A percentile compares a stretch with the other conserved stretches of the same genome.
phyloP scores from a whole-genome alignment of 2,113 vertebrate species.

The Telmatochromis sp. region DNA sequence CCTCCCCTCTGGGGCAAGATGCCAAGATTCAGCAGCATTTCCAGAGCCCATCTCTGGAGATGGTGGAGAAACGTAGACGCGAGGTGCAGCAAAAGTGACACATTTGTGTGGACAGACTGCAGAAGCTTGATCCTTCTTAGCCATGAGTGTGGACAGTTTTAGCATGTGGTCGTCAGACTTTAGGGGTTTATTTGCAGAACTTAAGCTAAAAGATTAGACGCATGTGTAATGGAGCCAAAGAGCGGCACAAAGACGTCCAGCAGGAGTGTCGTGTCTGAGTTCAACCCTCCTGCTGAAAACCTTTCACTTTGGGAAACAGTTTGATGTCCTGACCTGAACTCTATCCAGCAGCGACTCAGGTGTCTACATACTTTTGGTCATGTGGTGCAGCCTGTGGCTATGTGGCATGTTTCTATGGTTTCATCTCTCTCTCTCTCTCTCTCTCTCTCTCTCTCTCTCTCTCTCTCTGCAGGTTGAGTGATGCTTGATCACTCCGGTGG shows the following conservation, averaged over 20 bases:
- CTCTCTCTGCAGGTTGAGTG: not conserved
- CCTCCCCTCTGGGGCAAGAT: not conserved
- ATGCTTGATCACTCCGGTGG: not conserved
- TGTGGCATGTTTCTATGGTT: constrained; percentile 16
- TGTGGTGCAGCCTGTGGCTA: not conserved
- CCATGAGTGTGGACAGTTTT: not conserved
- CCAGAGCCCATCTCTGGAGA: not conserved
- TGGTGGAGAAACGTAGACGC: not conserved
- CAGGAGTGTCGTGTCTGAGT: not conserved
- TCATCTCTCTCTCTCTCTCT: not conserved
- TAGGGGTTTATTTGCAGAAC: not conserved
- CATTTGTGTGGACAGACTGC: not conserved
- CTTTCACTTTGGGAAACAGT: not conserved
- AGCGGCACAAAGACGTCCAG: not conserved
- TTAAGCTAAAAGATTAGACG: not conserved
- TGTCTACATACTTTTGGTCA: not conserved
- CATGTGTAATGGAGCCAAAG: not conserved
- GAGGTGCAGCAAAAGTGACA: not conserved
- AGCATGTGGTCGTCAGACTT: not conserved
- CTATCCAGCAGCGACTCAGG: not conserved
- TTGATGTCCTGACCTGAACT: not conserved
- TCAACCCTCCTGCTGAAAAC: not conserved
- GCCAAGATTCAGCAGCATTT: not conserved
- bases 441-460: not conserved
- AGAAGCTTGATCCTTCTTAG: not conserved